Evolutionary conservation across 2,888 invertebrate genomes (phyloP).

Genomic region (Ptychoptera albimana): DNA sequence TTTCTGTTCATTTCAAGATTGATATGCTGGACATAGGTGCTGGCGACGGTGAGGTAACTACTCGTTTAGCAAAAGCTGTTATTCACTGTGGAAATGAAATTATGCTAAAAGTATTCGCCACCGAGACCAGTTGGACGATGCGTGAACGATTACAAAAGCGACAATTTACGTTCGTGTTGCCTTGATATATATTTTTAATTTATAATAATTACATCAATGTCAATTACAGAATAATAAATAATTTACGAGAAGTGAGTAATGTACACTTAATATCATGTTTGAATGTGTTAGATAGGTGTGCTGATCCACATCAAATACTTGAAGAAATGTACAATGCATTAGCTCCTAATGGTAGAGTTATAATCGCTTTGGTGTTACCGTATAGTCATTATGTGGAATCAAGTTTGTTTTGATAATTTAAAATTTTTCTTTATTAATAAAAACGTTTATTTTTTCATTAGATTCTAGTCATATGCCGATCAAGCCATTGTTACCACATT

Average conservation of each 20-base stretch:
- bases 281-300: slow-evolving; percentile 89
- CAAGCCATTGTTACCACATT: slow-evolving; percentile 31
- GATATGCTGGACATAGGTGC: slow-evolving; percentile 78
- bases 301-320: slow-evolving; percentile 64
- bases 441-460: slow-evolving; percentile 14
- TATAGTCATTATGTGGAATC: slow-evolving; percentile 89
- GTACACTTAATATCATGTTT: slow-evolving; percentile 43
- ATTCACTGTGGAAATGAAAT: slow-evolving; percentile 53
- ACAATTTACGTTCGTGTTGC: slow-evolving; percentile 52
- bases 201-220: background rate
- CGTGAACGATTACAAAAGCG: slow-evolving; percentile 55
- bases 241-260: slow-evolving; percentile 22
- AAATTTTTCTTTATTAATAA: background rate
- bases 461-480: slow-evolving; percentile 42
- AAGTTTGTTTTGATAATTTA: slow-evolving; percentile 34
- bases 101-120: slow-evolving; percentile 62
- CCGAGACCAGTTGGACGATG: slow-evolving; percentile 88
- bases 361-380: slow-evolving; percentile 87
- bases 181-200: background rate
- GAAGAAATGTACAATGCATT: slow-evolving; percentile 55
- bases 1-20: slow-evolving; percentile 17
- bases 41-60: slow-evolving; percentile 88
- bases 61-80: slow-evolving; percentile 50
- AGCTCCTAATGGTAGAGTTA: slow-evolving; percentile 52
- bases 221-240: slow-evolving; percentile 23